Evolutionary conservation across 2,113 vertebrate species (phyloP), one percentile per base, ranked within the genome.

Genomic region (Zingel zingel): DNA sequence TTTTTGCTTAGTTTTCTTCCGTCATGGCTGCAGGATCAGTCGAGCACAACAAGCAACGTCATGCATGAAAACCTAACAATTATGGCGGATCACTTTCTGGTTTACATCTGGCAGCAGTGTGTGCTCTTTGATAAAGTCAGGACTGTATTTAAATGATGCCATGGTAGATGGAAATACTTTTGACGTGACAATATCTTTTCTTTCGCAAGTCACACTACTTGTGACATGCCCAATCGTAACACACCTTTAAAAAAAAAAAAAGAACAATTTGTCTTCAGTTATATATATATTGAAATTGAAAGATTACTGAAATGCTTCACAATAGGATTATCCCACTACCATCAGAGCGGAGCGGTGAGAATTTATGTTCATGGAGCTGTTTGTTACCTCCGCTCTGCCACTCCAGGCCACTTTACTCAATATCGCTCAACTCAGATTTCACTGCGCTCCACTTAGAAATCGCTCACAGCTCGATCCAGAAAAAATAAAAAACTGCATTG

Each of bases 21-120:
- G 19, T 47, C 56, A 19, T n/a, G 14, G 23, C 23, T 30, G 56
- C 15, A 61, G 18, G 25, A 23, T 58, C 39, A 30, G 13, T 36
- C 1, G 3, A 67, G 47, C 9, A 57, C 8, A 59, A 77, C 5
- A 53, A 66, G 50, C 16, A 65, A 23, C 0, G 3, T n/a, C 4
- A n/a, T 12, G 25, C 23, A 48, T 15, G 36, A 57, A 77, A 30
- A 27, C n/a, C n/a, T 3, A 70, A 70, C 11, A 21, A 21, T 43
- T 39, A 13, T 36, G 12, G 5, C 33, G 15, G 39, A 50, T 39
- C 21, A 16, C 27, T 58, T 79, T 14, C 23, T 50, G 43, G 25
- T 74, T 72, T 21, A 59, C 27, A 74, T 68, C 43, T 66, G 59
- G 6, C 15, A 65, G 57, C 50, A 57, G 39, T 9, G 25, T 12